Conservation (phyloP, 2,113 vertebrate genomes). For the Furnarius figulus region DNA sequence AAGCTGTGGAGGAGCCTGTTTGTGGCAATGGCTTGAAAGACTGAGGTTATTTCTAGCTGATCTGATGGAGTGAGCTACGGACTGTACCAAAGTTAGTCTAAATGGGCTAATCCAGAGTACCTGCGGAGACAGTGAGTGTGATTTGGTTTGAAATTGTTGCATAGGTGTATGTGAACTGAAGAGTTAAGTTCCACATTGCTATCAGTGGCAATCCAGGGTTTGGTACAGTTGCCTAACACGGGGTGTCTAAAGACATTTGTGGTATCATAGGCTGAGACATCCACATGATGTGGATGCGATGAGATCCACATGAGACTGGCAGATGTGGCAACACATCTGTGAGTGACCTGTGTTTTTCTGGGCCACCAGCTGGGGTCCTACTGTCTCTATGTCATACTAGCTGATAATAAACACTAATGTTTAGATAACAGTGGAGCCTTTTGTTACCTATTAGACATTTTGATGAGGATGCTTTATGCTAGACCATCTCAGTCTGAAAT, state of each 20-base stretch:
- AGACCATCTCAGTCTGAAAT: background rate
- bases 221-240: background rate
- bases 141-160: background rate
- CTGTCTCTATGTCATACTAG: background rate
- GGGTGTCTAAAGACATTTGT: background rate
- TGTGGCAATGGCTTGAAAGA: background rate
- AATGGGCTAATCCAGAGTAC: background rate
- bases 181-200: background rate
- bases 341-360: background rate
- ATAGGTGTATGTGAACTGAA: background rate
- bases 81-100: background rate
- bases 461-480: background rate
- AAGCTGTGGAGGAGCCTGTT: background rate
- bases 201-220: fast-evolving
- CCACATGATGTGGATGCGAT: background rate
- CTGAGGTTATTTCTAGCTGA: background rate
- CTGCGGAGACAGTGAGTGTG: background rate
- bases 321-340: background rate
- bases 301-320: background rate
- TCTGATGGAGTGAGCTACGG: background rate
- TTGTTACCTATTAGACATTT: background rate
- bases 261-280: background rate
- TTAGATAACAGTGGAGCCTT: background rate
- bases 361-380: background rate
- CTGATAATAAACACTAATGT: background rate